Percentiles rank a stretch among this genome's conserved stretches.
phyloP scores from a whole-genome alignment of 2,888 invertebrate genomes.

The Drosophila multiciliata region DNA sequence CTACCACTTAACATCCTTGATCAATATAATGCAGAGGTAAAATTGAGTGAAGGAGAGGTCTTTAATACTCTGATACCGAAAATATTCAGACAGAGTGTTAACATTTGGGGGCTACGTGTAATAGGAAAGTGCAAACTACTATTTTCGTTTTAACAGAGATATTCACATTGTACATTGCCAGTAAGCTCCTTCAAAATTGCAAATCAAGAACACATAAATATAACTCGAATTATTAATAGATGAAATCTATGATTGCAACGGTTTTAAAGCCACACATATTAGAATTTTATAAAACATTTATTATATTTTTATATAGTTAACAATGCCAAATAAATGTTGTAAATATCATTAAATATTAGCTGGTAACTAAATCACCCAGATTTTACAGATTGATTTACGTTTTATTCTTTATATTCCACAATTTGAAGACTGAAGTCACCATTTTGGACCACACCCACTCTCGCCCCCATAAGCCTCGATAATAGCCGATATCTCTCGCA shows the following conservation, averaged over 20 bases:
- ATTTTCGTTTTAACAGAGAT: background rate
- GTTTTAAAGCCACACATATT: background rate
- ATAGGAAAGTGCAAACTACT: background rate
- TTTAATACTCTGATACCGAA: background rate
- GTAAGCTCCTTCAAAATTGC: background rate
- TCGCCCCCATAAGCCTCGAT: too few relatives aligned
- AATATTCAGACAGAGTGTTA: background rate
- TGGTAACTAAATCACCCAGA: too few relatives aligned
- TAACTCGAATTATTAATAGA: background rate
- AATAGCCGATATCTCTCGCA: too few relatives aligned
- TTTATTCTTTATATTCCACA: background rate
- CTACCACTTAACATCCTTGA: background rate
- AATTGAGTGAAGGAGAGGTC: background rate
- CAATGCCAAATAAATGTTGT: background rate
- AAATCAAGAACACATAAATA: background rate
- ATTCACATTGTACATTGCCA: background rate
- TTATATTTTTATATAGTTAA: background rate
- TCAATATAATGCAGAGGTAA: background rate
- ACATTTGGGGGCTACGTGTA: background rate
- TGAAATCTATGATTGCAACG: background rate
- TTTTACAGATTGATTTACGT: background rate
- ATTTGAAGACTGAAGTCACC: background rate
- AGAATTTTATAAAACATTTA: background rate
- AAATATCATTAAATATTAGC: background rate
- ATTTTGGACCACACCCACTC: too few relatives aligned